Base-by-base conservation (phyloP, 2,888 invertebrate species). In the Danaus chrysippus region DNA sequence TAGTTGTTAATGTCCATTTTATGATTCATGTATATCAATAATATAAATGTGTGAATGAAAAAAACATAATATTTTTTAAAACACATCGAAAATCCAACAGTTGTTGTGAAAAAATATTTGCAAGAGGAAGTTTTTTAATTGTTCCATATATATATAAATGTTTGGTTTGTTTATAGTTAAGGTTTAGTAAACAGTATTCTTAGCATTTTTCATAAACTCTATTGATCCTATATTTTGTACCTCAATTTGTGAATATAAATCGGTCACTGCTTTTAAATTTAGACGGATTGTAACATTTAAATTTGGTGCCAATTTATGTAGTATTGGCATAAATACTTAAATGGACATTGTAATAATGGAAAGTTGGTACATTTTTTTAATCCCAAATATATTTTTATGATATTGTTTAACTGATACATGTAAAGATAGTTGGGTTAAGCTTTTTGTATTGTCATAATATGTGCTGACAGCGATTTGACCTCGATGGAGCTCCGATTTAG, bases 391-490 rank as follows among this genome's bases (percentile, higher is more conserved):
- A 75, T 75, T 73, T 70, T 72, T 76, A 78, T 71, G 76, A 82
- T 83, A 84, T 85, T 83, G 79, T 81, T 81, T 83, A 81, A 82
- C 78, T 85, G 81, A 83, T 80, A 78, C 76, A 77, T 43, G 43
- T 43, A 43, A 43, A n/a, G 43, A n/a, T n/a, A 43, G 43, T n/a
- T 43, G 12, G 43, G 43, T 43, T n/a, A 34, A 34, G 23, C 23
- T 34, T 34, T 34, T 34, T 34, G 23, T 34, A 34, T 34, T 34
- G 23, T 34, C 23, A 34, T 34, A 34, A 34, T 34, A 34, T 34
- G 23, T 34, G 53, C 53, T 23, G 56, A 34, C n/a, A 59, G 42
- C 44, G 54, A 41, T 46, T 17, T 62, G 52, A 54, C 41, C 53
- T 49, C 56, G 13, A 11, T 49, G 41, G 55, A 13, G 11, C 12